These are phyloP conservation scores for Dasypus novemcinctus DNA, from an alignment of 2,113 vertebrate species.

Conservation along the genomic window DNA sequence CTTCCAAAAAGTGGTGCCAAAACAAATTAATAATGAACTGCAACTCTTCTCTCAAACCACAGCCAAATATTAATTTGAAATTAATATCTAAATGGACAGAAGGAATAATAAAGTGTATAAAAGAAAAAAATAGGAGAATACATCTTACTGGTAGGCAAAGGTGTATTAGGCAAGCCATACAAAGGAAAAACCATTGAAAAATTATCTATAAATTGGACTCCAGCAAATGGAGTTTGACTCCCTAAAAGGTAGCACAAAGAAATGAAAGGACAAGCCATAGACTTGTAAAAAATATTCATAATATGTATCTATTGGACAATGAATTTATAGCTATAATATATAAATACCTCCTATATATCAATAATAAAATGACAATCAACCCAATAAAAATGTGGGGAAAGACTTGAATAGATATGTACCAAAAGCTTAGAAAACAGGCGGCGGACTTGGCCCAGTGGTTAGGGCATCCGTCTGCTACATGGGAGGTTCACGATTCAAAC, in stretches of 20 bases:
- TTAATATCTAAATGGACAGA: neutral
- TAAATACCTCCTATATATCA: neutral
- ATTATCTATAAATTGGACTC: neutral
- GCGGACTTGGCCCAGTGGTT: no score
- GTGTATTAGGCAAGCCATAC: neutral
- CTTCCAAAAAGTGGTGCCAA: neutral
- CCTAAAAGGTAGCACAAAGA: neutral
- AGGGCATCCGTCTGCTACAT: no score
- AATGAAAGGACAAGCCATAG: neutral
- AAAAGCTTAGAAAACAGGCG: no score
- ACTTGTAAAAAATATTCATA: neutral
- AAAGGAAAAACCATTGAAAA: neutral
- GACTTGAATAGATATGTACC: neutral
- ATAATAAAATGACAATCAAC: conserved; percentile 21
- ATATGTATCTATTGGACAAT: neutral
- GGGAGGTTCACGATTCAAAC: no score
- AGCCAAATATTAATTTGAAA: neutral
- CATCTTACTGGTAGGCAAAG: neutral
- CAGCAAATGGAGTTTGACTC: neutral
- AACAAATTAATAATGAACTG: neutral
- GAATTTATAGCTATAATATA: neutral
- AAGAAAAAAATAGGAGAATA: neutral
- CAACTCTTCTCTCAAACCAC: neutral
- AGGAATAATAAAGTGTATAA: neutral
- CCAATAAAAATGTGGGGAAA: neutral